phyloP scores from a whole-genome alignment of 2,888 invertebrate genomes.

The Agonum fuliginosum region DNA sequence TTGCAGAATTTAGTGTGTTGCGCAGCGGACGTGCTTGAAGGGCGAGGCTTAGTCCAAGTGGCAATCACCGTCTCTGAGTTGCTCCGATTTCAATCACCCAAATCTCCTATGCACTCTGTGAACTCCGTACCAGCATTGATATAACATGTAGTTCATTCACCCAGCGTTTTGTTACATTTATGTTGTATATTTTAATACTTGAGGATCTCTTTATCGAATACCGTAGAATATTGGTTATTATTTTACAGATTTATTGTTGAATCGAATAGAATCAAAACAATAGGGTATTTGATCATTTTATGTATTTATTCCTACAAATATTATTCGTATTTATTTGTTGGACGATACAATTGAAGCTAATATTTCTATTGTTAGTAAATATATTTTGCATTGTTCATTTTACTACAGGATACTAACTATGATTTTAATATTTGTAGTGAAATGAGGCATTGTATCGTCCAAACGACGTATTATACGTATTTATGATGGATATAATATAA shows the following conservation, averaged over 20 bases:
- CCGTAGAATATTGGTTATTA: not conserved
- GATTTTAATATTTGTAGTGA: no score
- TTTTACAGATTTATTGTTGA: slow-evolving; percentile 2
- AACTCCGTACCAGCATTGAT: slow-evolving; percentile 46
- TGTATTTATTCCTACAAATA: no score
- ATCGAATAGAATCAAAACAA: no score
- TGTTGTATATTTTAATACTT: slow-evolving; percentile 2
- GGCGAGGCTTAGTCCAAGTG: slow-evolving; percentile 89
- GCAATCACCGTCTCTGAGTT: slow-evolving; percentile 92
- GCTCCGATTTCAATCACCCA: slow-evolving; percentile 79
- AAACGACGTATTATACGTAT: no score
- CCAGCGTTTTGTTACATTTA: slow-evolving; percentile 1
- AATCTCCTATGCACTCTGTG: slow-evolving; percentile 69
- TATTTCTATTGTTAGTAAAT: no score
- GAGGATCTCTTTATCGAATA: slow-evolving; percentile 10
- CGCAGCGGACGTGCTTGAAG: slow-evolving; percentile 93
- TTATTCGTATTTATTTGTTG: no score
- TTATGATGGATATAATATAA: no score
- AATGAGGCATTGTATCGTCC: no score
- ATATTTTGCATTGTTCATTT: no score
- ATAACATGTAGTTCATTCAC: slow-evolving; percentile 23
- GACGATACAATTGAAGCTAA: no score
- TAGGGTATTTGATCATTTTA: no score
- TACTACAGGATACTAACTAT: no score
- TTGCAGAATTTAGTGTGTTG: slow-evolving; percentile 93